Base-by-base conservation (phyloP, 2,797 vertebrate genomes). In the Setipinna tenuifilis region DNA sequence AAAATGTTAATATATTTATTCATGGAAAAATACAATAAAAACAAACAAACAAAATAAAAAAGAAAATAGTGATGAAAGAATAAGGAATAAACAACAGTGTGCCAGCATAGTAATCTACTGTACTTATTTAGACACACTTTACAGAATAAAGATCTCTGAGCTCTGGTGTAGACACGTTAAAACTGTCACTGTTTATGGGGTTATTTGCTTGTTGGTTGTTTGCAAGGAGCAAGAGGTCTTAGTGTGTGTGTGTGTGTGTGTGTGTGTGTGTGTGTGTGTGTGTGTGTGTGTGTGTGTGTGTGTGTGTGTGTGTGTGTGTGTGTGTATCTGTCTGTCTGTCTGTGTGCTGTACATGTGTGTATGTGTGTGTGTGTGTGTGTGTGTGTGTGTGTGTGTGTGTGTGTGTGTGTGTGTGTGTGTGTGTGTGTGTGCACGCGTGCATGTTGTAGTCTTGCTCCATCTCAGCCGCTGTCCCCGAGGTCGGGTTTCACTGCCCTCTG, bases 401-500 rank as follows among this genome's bases (percentile, higher is more conserved):
- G 23, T 68, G 2, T 31, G 12, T 17, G 59, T 65, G 23, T 14
- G 10, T 14, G 62, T 28, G 9, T 31, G 23, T 54, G 7, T 14
- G 1, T 28, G 62, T 31, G 62, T 28, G 62, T 28, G 62, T 68
- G 25, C 11, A 25, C 25, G 78, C n/a, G 46, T 44, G 59, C 50
- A 80, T 59, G 83, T 31, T 68, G 46, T 35, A 5, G 57, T 35
- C 0, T 0, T 21, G 31, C 61, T 75, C 28, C 65, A 41, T 75
- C 68, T 75, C 6, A 82, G 23, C 41, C 61, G 44, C 54, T 71
- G 31, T 23, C 85, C 48, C 68, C 17, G 54, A 54, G 90, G 46
- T 89, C 83, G 17, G 68, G 86, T 91, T 89, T 90, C 90, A 85
- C 83, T 85, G 85, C 86, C 85, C 81, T 83, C 85, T 88, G 85